Conservation (phyloP, 2,888 invertebrate genomes). For the Orthosia gothica region DNA sequence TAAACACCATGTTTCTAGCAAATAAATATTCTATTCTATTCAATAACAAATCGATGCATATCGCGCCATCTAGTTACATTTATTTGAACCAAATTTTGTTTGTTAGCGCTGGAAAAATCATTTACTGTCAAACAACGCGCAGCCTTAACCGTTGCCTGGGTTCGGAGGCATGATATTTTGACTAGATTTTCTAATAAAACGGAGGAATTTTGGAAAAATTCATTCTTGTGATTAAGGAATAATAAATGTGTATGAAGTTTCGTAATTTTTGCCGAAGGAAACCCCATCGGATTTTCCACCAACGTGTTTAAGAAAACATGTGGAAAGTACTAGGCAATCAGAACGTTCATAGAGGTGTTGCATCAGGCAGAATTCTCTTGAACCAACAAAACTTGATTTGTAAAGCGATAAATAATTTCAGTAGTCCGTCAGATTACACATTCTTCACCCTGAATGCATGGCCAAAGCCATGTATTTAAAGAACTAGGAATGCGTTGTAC, state of each 20-base stretch:
- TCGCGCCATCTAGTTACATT: too few relatives aligned
- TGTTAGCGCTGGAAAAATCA: too few relatives aligned
- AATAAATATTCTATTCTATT: too few relatives aligned
- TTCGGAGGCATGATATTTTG: too few relatives aligned
- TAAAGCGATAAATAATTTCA: neutral
- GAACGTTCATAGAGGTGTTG: neutral
- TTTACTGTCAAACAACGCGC: neutral
- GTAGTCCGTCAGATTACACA: neutral
- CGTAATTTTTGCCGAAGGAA: neutral
- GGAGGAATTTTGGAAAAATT: too few relatives aligned
- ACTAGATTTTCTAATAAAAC: too few relatives aligned
- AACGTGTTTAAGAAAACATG: neutral
- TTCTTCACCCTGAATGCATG: neutral
- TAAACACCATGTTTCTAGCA: too few relatives aligned
- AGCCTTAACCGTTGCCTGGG: neutral
- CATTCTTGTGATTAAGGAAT: too few relatives aligned
- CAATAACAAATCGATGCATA: too few relatives aligned
- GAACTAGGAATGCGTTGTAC: slow-evolving; percentile 16
- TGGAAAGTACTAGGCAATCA: slow-evolving; percentile 11
- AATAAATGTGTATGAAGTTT: neutral
- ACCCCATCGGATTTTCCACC: too few relatives aligned
- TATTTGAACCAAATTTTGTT: too few relatives aligned
- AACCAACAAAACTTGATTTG: neutral
- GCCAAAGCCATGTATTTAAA: slow-evolving; percentile 25
- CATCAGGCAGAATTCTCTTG: neutral